These are phyloP conservation scores for Drosophila diplacantha DNA, from an alignment of 2,888 invertebrate genomes.

Conservation along the genomic window DNA sequence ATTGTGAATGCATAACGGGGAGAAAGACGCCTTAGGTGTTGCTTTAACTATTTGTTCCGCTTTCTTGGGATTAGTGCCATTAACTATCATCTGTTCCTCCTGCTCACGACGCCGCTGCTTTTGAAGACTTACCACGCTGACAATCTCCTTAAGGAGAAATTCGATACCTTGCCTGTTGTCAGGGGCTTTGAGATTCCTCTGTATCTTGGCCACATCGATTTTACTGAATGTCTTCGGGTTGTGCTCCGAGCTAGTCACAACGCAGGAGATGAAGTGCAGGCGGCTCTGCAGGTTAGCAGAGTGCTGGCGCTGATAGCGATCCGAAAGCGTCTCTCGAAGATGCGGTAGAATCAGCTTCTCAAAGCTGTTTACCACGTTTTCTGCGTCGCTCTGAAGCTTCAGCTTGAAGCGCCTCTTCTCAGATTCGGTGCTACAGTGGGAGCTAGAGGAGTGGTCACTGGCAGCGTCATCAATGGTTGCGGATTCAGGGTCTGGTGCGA, in stretches of 20 bases:
- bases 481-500: slow-evolving; percentile 39
- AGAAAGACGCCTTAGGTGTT: not conserved
- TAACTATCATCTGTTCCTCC: slow-evolving; percentile 43
- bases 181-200: slow-evolving; percentile 67
- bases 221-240: slow-evolving; percentile 65
- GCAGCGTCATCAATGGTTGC: slow-evolving; percentile 18
- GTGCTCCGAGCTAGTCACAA: slow-evolving; percentile 68
- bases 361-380: slow-evolving; percentile 72
- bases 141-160: slow-evolving; percentile 72
- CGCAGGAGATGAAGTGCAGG: slow-evolving; percentile 71
- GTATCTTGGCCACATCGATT: slow-evolving; percentile 68
- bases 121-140: slow-evolving; percentile 68
- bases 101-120: slow-evolving; percentile 46
- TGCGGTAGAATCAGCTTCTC: slow-evolving; percentile 73
- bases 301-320: slow-evolving; percentile 67
- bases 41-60: slow-evolving; percentile 39
- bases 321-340: slow-evolving; percentile 55
- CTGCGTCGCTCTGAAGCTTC: slow-evolving; percentile 63
- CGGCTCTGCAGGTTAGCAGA: slow-evolving; percentile 55
- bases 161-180: slow-evolving; percentile 72
- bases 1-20: slow-evolving; percentile 19
- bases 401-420: slow-evolving; percentile 36
- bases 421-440: slow-evolving; percentile 52
- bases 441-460: slow-evolving; percentile 38
- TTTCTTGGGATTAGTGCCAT: slow-evolving; percentile 46